phyloP scores from a whole-genome alignment of 2,113 vertebrate species.

The Tragelaphus strepsiceros region DNA sequence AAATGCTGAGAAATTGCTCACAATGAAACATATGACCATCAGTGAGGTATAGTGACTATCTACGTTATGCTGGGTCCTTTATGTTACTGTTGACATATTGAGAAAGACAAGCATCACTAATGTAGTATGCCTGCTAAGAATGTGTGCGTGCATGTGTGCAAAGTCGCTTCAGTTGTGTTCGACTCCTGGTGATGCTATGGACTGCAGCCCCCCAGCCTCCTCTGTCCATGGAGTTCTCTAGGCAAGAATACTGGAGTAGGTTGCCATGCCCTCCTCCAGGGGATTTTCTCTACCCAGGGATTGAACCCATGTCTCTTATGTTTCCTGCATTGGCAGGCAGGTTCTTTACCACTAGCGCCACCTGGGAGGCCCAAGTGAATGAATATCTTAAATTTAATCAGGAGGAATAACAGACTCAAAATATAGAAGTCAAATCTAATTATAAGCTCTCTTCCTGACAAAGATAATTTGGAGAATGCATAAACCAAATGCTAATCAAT shows the following conservation, averaged over 20 bases:
- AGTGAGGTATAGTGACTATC: neutral
- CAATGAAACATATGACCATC: neutral
- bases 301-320: neutral
- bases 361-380: neutral
- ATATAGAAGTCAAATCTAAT: neutral
- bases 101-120: neutral
- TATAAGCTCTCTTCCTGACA: neutral
- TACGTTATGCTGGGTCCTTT: neutral
- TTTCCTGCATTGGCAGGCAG: neutral
- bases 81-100: neutral
- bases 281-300: neutral
- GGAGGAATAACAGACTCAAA: neutral
- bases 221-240: neutral
- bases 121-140: neutral
- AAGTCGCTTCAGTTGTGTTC: neutral
- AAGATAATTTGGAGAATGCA: neutral
- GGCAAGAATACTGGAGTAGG: neutral
- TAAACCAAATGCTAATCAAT: neutral
- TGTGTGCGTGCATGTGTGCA: neutral
- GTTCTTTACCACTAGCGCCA: neutral
- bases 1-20: neutral
- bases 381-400: neutral
- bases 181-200: neutral
- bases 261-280: neutral
- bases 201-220: neutral